Conservation (phyloP, 2,113 vertebrate genomes). For the Phalacrocorax pelagicus region DNA sequence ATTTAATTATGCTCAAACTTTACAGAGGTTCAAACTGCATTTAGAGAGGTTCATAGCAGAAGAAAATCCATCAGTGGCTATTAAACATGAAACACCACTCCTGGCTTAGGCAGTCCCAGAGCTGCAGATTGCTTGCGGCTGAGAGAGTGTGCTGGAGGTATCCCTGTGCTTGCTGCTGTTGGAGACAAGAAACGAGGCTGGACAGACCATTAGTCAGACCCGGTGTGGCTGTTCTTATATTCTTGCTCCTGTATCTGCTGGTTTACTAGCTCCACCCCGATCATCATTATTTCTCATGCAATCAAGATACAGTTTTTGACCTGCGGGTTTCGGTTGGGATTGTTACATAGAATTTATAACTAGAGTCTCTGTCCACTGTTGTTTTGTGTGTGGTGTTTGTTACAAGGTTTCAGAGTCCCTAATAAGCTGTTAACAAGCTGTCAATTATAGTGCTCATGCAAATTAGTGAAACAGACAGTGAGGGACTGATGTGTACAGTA, state of each 20-base stretch:
- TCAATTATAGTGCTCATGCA: slow-evolving; percentile 73
- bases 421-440: slow-evolving; percentile 80
- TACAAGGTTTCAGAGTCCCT: slow-evolving; percentile 60
- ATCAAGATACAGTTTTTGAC: neutral
- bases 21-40: neutral
- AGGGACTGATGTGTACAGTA: slow-evolving; percentile 72
- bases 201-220: neutral
- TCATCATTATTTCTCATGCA: neutral
- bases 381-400: slow-evolving; percentile 52
- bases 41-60: neutral
- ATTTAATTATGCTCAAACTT: neutral
- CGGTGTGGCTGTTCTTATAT: rapidly evolving
- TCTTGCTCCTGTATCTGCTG: neutral
- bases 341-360: slow-evolving; percentile 25
- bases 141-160: neutral
- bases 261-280: neutral
- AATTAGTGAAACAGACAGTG: slow-evolving; percentile 61
- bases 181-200: neutral
- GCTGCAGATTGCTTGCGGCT: neutral
- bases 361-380: slow-evolving; percentile 33
- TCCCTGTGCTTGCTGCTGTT: neutral
- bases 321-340: neutral
- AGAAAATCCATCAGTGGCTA: neutral
- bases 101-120: neutral
- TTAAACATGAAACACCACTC: neutral